Percentiles rank a stretch among this genome's conserved stretches.
Conservation (phyloP, 2,113 vertebrate genomes). For the Triplophysa dalaica region DNA sequence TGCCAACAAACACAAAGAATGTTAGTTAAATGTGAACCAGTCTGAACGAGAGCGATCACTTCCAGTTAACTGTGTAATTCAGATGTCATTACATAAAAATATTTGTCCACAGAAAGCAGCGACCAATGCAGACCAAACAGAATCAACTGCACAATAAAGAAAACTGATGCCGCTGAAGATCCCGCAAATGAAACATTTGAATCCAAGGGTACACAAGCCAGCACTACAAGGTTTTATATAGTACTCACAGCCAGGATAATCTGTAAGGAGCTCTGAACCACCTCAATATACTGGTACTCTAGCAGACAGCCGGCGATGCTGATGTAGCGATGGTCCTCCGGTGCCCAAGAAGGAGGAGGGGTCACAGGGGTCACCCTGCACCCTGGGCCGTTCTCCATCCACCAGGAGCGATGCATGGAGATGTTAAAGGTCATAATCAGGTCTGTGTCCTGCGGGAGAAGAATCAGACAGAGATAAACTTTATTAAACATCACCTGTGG, state of each 20-base stretch:
- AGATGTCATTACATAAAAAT: background rate
- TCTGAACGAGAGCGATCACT: too few species aligned
- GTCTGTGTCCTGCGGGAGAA: slow-evolving; percentile 87
- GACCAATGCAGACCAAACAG: background rate
- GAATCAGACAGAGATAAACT: slow-evolving; percentile 11
- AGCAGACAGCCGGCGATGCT: slow-evolving; percentile 93
- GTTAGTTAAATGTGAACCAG: too few species aligned
- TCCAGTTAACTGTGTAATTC: background rate
- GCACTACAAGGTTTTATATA: background rate
- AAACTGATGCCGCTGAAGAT: too few species aligned
- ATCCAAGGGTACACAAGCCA: slow-evolving; percentile 11
- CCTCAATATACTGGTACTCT: slow-evolving; percentile 98
- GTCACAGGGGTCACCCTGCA: slow-evolving; percentile 94
- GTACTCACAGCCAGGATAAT: slow-evolving; percentile 96
- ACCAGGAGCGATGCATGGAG: slow-evolving; percentile 99
- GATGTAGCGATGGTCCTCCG: slow-evolving; percentile 97
- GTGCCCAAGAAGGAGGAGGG: slow-evolving; percentile 96
- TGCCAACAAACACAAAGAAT: too few species aligned
- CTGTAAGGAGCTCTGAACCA: slow-evolving; percentile 95
- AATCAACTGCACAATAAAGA: background rate
- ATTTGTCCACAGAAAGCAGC: background rate
- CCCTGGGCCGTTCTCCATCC: slow-evolving; percentile 99
- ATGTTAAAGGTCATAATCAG: slow-evolving; percentile 98
- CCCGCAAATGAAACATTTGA: background rate
- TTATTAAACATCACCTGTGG: background rate